phyloP scores from a whole-genome alignment of 1,140 invertebrate genomes.

The Zophobas morio region DNA sequence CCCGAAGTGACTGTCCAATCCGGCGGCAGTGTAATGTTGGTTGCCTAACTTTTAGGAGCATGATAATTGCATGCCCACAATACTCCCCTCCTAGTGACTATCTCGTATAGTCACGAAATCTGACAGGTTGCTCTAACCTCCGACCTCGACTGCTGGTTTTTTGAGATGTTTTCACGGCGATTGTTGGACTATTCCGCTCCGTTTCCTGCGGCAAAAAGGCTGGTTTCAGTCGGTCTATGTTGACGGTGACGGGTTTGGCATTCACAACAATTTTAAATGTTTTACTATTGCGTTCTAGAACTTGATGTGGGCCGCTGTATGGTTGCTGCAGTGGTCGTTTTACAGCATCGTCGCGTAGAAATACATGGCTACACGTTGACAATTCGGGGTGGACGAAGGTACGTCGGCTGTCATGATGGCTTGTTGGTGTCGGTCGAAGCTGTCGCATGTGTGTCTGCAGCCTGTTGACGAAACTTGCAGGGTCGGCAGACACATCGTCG shows the following conservation, averaged over 20 bases:
- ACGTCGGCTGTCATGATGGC: conserved; percentile 52
- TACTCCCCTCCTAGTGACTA: neutral
- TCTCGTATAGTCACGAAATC: neutral
- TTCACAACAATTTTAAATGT: conserved; percentile 2
- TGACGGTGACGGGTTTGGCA: conserved; percentile 58
- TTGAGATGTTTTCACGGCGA: neutral
- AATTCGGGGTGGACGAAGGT: conserved; percentile 59
- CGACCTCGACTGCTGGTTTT: neutral
- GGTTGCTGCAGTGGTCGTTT: conserved; percentile 63
- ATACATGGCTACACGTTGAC: conserved; percentile 60
- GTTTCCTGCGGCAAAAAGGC: conserved; percentile 7
- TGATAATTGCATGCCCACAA: no score
- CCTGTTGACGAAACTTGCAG: neutral
- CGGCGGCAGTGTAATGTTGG: no score
- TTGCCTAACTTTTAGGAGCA: no score
- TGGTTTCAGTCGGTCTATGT: conserved; percentile 61
- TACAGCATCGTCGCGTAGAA: conserved; percentile 63
- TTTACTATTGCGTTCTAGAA: conserved; percentile 52
- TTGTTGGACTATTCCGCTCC: conserved; percentile 6
- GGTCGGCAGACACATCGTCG: neutral
- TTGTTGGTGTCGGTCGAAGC: conserved; percentile 20
- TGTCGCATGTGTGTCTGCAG: neutral
- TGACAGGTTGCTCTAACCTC: neutral
- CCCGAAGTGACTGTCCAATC: no score
- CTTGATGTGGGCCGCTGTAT: conserved; percentile 65